These are phyloP conservation scores for Picus viridis DNA, from an alignment of 2,797 vertebrate genomes.

Conservation along the genomic window DNA sequence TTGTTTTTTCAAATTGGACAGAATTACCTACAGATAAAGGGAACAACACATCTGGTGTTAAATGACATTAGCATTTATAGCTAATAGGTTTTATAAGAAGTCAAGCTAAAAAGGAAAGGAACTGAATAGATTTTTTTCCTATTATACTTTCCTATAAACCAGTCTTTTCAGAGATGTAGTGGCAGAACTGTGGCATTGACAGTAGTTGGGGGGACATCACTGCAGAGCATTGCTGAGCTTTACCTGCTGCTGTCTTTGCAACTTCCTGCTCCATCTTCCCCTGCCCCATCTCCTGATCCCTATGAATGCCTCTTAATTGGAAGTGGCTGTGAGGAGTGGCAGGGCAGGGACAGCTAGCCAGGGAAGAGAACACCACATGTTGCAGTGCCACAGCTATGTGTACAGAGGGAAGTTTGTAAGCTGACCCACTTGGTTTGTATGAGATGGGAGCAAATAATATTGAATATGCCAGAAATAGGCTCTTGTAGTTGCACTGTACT, in stretches of 20 bases:
- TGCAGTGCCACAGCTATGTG: not conserved
- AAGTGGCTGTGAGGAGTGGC: not conserved
- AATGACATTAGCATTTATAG: not conserved
- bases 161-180: not conserved
- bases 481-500: not conserved
- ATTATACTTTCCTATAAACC: not conserved
- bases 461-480: not conserved
- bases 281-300: not conserved
- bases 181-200: not conserved
- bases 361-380: not conserved
- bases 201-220: not conserved
- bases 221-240: not conserved
- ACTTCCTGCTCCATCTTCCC: not conserved
- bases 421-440: not conserved
- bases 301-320: not conserved
- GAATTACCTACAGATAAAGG: not conserved
- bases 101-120: not conserved
- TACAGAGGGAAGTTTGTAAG: not conserved
- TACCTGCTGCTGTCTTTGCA: not conserved
- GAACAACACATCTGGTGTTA: constrained; percentile 15
- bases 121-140: not conserved
- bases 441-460: not conserved
- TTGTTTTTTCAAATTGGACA: constrained; percentile 10
- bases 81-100: not conserved
- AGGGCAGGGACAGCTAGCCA: not conserved